Conservation (phyloP, 2,113 vertebrate species). For the Callopanchax toddi region DNA sequence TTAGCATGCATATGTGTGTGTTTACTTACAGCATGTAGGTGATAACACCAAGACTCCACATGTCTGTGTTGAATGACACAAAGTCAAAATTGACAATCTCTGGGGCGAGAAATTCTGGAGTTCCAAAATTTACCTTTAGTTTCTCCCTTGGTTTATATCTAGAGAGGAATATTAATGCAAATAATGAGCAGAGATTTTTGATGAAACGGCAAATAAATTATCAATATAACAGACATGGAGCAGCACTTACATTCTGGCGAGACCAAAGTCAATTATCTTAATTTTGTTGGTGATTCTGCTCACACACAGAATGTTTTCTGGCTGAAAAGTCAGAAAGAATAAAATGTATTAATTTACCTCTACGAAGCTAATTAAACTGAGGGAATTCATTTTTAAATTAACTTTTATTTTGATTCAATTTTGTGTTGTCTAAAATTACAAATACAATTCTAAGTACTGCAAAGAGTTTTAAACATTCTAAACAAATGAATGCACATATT, state of each 20-base stretch:
- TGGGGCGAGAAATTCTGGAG: slow-evolving; percentile 95
- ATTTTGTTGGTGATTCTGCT: slow-evolving; percentile 80
- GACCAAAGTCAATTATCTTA: slow-evolving; percentile 85
- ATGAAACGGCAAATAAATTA: not conserved
- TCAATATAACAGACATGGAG: not conserved
- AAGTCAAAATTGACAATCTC: slow-evolving; percentile 96
- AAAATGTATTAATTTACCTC: not conserved
- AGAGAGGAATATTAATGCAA: not conserved
- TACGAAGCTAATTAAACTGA: not conserved
- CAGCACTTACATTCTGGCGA: slow-evolving; percentile 76
- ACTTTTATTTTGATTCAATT: too few relatives aligned
- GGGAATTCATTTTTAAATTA: too few relatives aligned
- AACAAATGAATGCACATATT: too few relatives aligned
- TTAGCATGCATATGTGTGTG: not conserved
- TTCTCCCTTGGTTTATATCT: slow-evolving; percentile 97
- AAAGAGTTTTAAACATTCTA: too few relatives aligned
- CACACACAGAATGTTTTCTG: slow-evolving; percentile 83
- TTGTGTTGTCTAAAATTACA: too few relatives aligned
- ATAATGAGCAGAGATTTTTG: not conserved
- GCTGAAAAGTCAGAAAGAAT: slow-evolving; percentile 59
- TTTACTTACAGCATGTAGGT: slow-evolving; percentile 95
- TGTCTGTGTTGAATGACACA: slow-evolving; percentile 96
- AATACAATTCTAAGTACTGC: too few relatives aligned
- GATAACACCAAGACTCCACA: slow-evolving; percentile 98
- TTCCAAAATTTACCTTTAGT: slow-evolving; percentile 93